Conservation (phyloP, 1,140 invertebrate genomes). For the Drosophila carrolli region DNA sequence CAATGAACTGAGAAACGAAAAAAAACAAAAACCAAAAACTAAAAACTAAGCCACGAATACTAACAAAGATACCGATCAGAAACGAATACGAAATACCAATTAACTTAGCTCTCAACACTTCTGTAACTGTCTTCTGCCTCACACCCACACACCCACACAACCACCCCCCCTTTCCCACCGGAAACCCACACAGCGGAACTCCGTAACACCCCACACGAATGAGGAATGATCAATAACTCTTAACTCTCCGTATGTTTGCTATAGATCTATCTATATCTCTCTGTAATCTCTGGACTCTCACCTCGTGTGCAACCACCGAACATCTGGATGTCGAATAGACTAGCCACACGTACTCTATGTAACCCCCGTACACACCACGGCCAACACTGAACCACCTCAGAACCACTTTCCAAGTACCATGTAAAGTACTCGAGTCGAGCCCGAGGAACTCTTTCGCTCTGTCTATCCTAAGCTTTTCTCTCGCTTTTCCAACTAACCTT, state of each 20-base stretch:
- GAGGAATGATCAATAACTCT: conserved; percentile 66
- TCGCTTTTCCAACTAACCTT: conserved; percentile 44
- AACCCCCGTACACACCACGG: conserved; percentile 34
- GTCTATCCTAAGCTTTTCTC: conserved; percentile 21
- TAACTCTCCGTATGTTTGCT: conserved; percentile 72
- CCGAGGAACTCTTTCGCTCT: conserved; percentile 21
- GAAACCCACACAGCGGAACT: conserved; percentile 5
- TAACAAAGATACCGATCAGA: conserved; percentile 44
- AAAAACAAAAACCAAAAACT: conserved; percentile 29
- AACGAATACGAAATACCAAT: conserved; percentile 69
- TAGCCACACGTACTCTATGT: conserved; percentile 50
- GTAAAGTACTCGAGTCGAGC: conserved; percentile 32
- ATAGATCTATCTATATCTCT: conserved; percentile 60
- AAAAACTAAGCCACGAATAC: conserved; percentile 49
- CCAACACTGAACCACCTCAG: conserved; percentile 30
- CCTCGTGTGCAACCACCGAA: conserved; percentile 44
- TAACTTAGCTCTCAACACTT: conserved; percentile 50
- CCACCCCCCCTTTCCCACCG: background rate
- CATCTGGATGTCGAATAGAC: conserved; percentile 71
- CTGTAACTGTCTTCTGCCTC: conserved; percentile 15
- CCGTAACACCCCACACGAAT: conserved; percentile 41
- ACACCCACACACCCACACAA: conserved; percentile 1
- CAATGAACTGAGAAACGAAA: conserved; percentile 61
- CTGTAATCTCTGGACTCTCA: conserved; percentile 57
- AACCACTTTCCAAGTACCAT: conserved; percentile 21